These are phyloP conservation scores for Botia almorhae DNA, from an alignment of 2,797 vertebrate genomes.

Conservation along the genomic window DNA sequence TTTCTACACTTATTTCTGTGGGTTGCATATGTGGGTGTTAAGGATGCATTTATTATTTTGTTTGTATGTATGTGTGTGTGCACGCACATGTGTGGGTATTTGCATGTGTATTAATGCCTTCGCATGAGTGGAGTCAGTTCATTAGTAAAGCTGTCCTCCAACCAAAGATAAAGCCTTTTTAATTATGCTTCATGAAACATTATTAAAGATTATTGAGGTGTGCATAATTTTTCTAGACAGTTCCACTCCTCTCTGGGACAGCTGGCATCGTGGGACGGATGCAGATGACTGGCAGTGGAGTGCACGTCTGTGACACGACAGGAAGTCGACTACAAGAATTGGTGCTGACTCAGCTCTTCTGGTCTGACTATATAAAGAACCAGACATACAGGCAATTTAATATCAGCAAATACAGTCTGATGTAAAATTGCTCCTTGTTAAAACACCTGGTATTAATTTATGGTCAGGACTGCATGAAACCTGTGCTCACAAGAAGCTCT, in stretches of 20 bases:
- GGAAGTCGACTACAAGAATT: conserved; percentile 11
- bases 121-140: conserved; percentile 62
- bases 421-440: not conserved
- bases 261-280: conserved; percentile 14
- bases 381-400: conserved; percentile 17
- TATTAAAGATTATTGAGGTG: conserved; percentile 66
- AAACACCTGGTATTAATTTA: not conserved
- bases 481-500: not conserved
- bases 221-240: conserved; percentile 55
- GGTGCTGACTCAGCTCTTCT: conserved; percentile 23
- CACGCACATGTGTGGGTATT: conserved; percentile 16
- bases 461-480: not conserved
- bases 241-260: conserved; percentile 22
- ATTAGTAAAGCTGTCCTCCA: conserved; percentile 63
- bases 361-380: not conserved
- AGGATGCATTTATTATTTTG: conserved; percentile 9
- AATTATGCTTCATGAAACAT: conserved; percentile 66
- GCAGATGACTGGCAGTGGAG: conserved; percentile 28
- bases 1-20: conserved; percentile 27
- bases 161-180: conserved; percentile 66
- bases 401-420: not conserved
- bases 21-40: conserved; percentile 5
- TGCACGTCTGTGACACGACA: conserved; percentile 7
- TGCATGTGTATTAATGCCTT: conserved; percentile 62
- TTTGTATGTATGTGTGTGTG: conserved; percentile 9